phyloP scores from a whole-genome alignment of 2,113 vertebrate species.

The Oncorhynchus keta region DNA sequence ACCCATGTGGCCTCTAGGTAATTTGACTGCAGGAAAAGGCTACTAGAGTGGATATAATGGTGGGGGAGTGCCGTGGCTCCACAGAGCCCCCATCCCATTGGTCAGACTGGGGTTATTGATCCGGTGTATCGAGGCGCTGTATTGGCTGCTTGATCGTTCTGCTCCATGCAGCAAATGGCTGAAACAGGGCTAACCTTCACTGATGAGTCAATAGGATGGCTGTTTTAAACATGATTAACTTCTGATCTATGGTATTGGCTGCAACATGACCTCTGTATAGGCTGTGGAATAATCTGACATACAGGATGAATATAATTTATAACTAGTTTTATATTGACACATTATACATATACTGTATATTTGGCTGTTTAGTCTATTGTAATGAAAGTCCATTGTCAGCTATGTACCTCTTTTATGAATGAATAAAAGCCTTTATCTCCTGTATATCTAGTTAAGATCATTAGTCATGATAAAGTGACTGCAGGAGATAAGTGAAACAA shows the following conservation, averaged over 20 bases:
- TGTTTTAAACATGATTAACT: constrained; percentile 34
- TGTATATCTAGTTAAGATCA: neutral
- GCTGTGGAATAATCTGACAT: too few species aligned
- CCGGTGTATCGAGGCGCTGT: constrained; percentile 40
- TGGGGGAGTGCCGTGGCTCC: constrained; percentile 52
- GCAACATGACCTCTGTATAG: neutral
- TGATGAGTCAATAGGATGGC: constrained; percentile 46
- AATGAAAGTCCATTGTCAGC: neutral
- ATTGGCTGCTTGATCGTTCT: constrained; percentile 58
- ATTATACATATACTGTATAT: too few species aligned
- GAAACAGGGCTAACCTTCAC: constrained; percentile 51
- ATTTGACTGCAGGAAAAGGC: constrained; percentile 50
- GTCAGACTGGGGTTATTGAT: constrained; percentile 60
- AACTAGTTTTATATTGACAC: too few species aligned
- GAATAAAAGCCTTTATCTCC: neutral
- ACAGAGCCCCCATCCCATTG: constrained; percentile 43
- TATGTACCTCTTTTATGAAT: neutral
- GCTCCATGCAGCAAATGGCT: constrained; percentile 43
- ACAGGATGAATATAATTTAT: too few species aligned
- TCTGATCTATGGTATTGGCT: neutral
- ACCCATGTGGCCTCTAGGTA: too few species aligned
- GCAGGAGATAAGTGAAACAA: neutral
- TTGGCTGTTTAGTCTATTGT: neutral
- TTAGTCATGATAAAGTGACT: neutral
- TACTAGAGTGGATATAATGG: constrained; percentile 71